phyloP scores from a whole-genome alignment of 53 echinoderm and acorn worm genomes.

The Astropecten irregularis region DNA sequence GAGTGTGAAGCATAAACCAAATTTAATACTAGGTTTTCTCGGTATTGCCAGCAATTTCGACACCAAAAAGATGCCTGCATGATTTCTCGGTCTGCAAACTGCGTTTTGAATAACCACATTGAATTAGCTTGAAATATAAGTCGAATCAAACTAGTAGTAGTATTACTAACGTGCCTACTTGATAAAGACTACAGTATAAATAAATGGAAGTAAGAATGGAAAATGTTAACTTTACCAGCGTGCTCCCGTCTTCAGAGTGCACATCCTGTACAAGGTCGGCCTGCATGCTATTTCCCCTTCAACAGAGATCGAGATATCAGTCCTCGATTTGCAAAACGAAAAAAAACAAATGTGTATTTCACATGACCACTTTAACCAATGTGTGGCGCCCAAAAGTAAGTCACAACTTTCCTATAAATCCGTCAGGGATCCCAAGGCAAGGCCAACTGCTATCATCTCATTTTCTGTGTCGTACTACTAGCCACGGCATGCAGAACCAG shows the following conservation, averaged over 20 bases:
- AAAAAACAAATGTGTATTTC: not conserved
- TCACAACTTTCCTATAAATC: not conserved
- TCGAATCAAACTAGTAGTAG: too few relatives aligned
- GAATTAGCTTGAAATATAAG: too few relatives aligned
- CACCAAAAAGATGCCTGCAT: too few relatives aligned
- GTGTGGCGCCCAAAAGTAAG: not conserved
- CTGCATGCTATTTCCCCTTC: conserved; percentile 42
- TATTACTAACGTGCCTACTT: not conserved
- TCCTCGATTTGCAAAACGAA: conserved; percentile 6
- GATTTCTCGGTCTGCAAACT: too few relatives aligned
- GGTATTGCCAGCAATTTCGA: too few relatives aligned
- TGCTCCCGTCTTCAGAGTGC: conserved; percentile 19
- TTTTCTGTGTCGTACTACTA: not conserved
- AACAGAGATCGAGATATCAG: not conserved
- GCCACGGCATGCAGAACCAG: conserved; percentile 32
- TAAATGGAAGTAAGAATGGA: not conserved
- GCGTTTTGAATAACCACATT: too few relatives aligned
- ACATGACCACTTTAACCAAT: not conserved
- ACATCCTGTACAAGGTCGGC: conserved; percentile 38
- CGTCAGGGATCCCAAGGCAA: conserved; percentile 1
- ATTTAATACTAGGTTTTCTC: too few relatives aligned
- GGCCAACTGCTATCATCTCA: not conserved
- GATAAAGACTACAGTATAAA: not conserved
- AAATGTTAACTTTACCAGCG: conserved; percentile 8
- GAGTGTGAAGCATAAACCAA: too few relatives aligned